Conservation (phyloP, 30 jellyfish, hydroid and myxozoan species). For the Nemopilema nomurai region DNA sequence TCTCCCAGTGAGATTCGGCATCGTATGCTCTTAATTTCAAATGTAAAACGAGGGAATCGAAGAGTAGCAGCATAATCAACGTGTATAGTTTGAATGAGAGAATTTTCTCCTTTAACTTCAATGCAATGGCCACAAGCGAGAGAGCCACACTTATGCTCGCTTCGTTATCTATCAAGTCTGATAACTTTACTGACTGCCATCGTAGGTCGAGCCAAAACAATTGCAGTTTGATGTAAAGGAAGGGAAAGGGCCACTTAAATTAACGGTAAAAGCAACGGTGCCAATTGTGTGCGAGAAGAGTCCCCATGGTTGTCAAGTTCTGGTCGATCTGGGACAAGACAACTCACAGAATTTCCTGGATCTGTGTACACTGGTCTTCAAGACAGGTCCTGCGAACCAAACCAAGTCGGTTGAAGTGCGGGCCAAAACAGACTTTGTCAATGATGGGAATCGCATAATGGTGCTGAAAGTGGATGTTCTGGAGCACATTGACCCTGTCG, state of each 20-base stretch:
- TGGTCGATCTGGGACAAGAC: constrained; percentile 81
- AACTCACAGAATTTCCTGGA: constrained; percentile 70
- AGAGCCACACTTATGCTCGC: no score
- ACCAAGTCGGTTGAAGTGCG: constrained; percentile 73
- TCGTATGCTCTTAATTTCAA: no score
- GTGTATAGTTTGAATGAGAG: no score
- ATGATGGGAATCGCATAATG: constrained; percentile 84
- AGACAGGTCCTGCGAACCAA: constrained; percentile 74
- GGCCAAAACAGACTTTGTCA: constrained; percentile 89
- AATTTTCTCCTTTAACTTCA: no score
- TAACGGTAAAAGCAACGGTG: constrained; percentile 69
- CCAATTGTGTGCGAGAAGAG: constrained; percentile 78
- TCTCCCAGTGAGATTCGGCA: no score
- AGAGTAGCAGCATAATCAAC: no score
- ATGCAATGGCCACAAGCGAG: no score
- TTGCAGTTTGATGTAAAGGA: background rate
- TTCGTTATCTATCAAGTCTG: background rate
- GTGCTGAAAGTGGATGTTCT: constrained; percentile 38
- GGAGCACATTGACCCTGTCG: constrained; percentile 81
- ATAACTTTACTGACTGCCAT: constrained; percentile 60
- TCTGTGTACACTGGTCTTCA: constrained; percentile 65
- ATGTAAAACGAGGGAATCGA: no score
- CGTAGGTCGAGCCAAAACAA: constrained; percentile 13
- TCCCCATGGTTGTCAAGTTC: constrained; percentile 53
- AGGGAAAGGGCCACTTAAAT: constrained; percentile 22